Base-by-base conservation (phyloP, 2,797 vertebrate genomes). In the Eulemur rubriventer region DNA sequence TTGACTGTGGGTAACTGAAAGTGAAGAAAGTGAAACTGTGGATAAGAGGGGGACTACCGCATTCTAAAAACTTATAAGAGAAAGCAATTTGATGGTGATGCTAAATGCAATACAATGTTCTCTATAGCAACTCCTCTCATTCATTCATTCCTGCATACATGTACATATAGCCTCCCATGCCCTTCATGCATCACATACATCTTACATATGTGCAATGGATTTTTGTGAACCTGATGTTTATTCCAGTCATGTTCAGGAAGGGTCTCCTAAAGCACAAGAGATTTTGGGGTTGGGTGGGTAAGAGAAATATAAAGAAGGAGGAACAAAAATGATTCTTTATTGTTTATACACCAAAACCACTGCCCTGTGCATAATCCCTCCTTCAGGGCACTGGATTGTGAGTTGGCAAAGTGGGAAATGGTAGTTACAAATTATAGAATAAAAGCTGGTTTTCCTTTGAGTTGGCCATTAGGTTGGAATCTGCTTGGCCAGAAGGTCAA, bases 391-490 rank as follows among this genome's bases (percentile, higher is more conserved):
- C 35, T 35, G 35, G 61, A 65, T 59, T 75, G 52, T 78, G 22
- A 92, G 38, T 89, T 93, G 18, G 73, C 61, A 41, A 48, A 82
- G 43, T 59, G 24, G 65, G 33, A 55, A 85, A 52, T 46, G 63
- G 43, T 96, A 67, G 78, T 93, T 95, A 91, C 55, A 95, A 69
- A 82, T 88, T 91, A 57, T 75, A 88, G 89, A 80, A 70, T 80
- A 69, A 93, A 88, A 93, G 7, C 87, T 80, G 78, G 26, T 89
- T 93, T 87, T 84, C 80, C 72, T 76, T 75, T 79, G 46, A 73
- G 50, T 93, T 94, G 78, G 91, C 81, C 76, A 57, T 75, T 91
- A 55, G 38, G n/a, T 92, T 95, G 89, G 48, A 92, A 89, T 76
- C 43, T 73, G 6, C 70, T 91, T 84, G 63, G 57, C 84, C 41